Evolutionary conservation across 2,113 vertebrate species (phyloP), one percentile per base, ranked within the genome.

Genomic region (Poicephalus meyeri): DNA sequence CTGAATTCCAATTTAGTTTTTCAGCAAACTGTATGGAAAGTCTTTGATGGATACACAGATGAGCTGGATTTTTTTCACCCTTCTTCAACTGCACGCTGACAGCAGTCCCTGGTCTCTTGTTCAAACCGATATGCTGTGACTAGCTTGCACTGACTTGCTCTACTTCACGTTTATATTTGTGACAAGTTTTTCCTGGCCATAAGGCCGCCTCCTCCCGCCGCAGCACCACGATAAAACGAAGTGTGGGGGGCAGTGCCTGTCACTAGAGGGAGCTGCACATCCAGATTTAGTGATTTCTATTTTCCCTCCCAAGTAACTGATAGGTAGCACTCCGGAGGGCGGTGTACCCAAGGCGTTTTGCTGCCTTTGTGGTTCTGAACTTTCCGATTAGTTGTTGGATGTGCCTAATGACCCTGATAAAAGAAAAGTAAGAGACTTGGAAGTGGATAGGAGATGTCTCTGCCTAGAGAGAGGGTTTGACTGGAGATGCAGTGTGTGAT

Each of bases 311-410:
- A 28, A 33, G 58, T 14, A 49, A 2, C 18, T 2, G 35, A 1
- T 1, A 0, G 12, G 20, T 3, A 41, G 35, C 26, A 0, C 16
- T 6, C 3, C 0, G 6, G 6, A 2, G 10, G 24, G 69, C 0
- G 0, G 7, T 4, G 18, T 4, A 3, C 8, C 14, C 7, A 13
- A 12, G 0, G 1, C 4, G 6, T 2, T 31, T 41, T 13, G 31
- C 28, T 61, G 58, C 25, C 21, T 6, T 11, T n/a, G 50, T 3
- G 26, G 21, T 58, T 41, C 35, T 29, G n/a, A 71, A n/a, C 28
- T 37, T 64, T 56, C 39, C 9, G 3, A 8, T 19, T 11, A 18
- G 46, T 18, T 46, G 50, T 11, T 83, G 50, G 20, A 14, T 18
- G 7, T 3, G 5, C 7, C 35, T 33, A 16, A n/a, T 23, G 66